phyloP scores from a whole-genome alignment of 1,140 invertebrate species.

The Neomicropteryx cornuta region DNA sequence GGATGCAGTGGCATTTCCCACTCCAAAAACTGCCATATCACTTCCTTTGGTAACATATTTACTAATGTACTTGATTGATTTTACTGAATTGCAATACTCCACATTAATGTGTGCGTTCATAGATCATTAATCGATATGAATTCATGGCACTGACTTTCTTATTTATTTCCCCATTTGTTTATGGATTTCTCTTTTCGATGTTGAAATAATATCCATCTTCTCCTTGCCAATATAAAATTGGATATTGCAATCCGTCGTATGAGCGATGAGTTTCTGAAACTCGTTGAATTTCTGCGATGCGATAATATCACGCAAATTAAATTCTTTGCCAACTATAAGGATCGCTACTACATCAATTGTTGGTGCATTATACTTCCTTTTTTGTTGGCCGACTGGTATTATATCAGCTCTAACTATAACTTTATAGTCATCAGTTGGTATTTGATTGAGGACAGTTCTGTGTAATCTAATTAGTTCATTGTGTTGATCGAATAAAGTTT shows the following conservation, averaged over 20 bases:
- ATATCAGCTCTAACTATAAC: constrained; percentile 22
- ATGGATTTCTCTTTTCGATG: no score
- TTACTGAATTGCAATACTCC: no score
- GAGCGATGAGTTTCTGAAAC: constrained; percentile 31
- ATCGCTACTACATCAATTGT: constrained; percentile 32
- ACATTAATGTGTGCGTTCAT: no score
- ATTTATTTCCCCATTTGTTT: no score
- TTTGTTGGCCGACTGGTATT: constrained; percentile 27
- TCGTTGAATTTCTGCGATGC: constrained; percentile 22
- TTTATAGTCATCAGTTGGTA: constrained; percentile 21
- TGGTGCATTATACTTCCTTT: constrained; percentile 31
- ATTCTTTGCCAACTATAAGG: constrained; percentile 30
- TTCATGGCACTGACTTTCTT: no score
- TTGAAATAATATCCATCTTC: constrained; percentile 34
- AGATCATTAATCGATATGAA: no score
- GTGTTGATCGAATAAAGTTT: no score
- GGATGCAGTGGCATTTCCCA: no score
- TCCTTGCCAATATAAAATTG: constrained; percentile 35
- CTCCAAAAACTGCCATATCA: no score
- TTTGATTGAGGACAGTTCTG: constrained; percentile 18
- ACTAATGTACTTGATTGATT: no score
- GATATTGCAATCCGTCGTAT: constrained; percentile 41
- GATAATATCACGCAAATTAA: constrained; percentile 28
- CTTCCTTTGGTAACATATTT: no score
- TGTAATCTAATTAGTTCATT: no score